Evolutionary conservation across 2,888 invertebrate genomes (phyloP).

Genomic region (Glaucopsyche alexis): DNA sequence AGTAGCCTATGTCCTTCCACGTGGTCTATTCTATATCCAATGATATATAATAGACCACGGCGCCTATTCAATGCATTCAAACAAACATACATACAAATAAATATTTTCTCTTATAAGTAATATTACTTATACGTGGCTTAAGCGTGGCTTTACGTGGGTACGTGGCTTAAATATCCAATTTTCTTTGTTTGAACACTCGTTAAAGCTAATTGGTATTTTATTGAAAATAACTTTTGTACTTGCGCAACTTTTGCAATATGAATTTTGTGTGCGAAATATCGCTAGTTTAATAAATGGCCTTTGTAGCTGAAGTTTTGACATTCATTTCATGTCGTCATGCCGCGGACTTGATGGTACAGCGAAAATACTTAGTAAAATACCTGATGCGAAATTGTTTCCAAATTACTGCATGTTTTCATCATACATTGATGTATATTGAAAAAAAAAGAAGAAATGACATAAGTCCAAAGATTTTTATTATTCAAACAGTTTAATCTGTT

Average conservation of each 20-base stretch:
- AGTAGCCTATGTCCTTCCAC: too few species aligned
- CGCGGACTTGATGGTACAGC: constrained; percentile 3
- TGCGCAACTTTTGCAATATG: neutral
- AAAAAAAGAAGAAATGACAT: neutral
- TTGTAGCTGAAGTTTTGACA: constrained; percentile 25
- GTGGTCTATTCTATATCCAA: too few species aligned
- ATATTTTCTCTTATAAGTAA: too few species aligned
- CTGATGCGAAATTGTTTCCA: constrained; percentile 2
- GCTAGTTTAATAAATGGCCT: constrained; percentile 21
- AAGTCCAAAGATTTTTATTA: too few species aligned
- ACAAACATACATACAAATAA: too few species aligned
- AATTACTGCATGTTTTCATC: neutral
- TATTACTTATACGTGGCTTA: too few species aligned
- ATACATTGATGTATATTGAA: neutral
- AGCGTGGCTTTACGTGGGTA: too few species aligned
- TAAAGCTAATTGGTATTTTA: neutral
- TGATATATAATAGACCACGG: too few species aligned
- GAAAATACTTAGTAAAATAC: constrained; percentile 9
- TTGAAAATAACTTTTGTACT: constrained; percentile 18
- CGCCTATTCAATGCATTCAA: too few species aligned
- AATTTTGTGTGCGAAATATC: constrained; percentile 12
- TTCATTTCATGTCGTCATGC: constrained; percentile 15
- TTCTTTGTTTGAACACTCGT: neutral
- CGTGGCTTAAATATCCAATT: neutral
- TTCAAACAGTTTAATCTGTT: too few species aligned